These are phyloP conservation scores for Esperia sulphurella DNA, from an alignment of 2,888 invertebrate species.

Conservation along the genomic window DNA sequence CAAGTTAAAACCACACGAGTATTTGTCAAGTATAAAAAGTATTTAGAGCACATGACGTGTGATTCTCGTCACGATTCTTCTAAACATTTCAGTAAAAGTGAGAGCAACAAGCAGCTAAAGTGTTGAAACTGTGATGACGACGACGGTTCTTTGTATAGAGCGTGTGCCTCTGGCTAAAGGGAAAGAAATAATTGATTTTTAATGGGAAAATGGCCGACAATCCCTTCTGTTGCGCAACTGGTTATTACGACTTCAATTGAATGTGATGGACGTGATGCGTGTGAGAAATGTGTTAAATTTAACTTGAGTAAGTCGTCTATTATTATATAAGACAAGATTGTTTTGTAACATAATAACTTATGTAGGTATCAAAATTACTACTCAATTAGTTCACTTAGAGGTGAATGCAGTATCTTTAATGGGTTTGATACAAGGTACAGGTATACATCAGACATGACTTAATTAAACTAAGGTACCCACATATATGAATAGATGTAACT, in stretches of 20 bases:
- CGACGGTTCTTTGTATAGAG: conserved; percentile 19
- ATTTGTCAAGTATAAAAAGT: neutral
- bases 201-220: conserved; percentile 30
- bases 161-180: conserved; percentile 21
- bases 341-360: too few relatives aligned
- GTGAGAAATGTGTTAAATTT: conserved; percentile 10
- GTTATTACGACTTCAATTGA: conserved; percentile 14
- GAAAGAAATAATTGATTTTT: conserved; percentile 44
- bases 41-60: neutral
- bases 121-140: conserved; percentile 11
- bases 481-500: too few relatives aligned
- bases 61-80: conserved; percentile 6
- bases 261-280: conserved; percentile 12
- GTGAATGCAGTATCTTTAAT: too few relatives aligned
- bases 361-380: too few relatives aligned
- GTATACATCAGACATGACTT: neutral
- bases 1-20: too few relatives aligned
- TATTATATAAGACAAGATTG: too few relatives aligned
- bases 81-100: conserved; percentile 15
- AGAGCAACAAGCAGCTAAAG: conserved; percentile 16
- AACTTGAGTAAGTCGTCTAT: too few relatives aligned
- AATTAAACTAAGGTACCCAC: too few relatives aligned
- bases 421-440: too few relatives aligned
- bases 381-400: too few relatives aligned
- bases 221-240: conserved; percentile 27